Conservation (phyloP, 2,113 vertebrate species). For the Oostethus manadensis region DNA sequence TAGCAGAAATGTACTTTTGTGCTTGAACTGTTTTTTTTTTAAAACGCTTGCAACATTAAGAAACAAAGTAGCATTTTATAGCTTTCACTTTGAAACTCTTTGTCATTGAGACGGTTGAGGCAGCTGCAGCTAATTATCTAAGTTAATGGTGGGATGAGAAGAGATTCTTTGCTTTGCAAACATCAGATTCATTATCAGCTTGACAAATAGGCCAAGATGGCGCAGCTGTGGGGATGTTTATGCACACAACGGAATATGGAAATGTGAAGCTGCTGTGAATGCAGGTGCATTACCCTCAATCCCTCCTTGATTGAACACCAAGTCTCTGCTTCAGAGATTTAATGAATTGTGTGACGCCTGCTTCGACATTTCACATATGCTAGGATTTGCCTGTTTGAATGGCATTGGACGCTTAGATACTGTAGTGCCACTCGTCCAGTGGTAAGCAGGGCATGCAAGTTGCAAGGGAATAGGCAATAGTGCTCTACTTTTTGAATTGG, state of each 20-base stretch:
- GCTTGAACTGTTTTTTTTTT: slow-evolving; percentile 3
- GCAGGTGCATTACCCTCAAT: slow-evolving; percentile 17
- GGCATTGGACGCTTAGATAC: slow-evolving; percentile 16
- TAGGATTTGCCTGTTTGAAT: slow-evolving; percentile 21
- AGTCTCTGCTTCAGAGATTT: slow-evolving; percentile 10
- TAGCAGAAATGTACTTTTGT: neutral
- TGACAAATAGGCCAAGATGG: slow-evolving; percentile 33
- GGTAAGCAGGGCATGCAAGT: slow-evolving; percentile 26
- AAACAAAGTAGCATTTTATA: slow-evolving; percentile 15
- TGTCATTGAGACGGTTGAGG: slow-evolving; percentile 28
- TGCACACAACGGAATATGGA: slow-evolving; percentile 11
- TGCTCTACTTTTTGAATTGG: slow-evolving; percentile 34
- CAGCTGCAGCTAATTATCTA: slow-evolving; percentile 55
- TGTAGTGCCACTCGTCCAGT: slow-evolving; percentile 18
- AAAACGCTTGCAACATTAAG: slow-evolving; percentile 15
- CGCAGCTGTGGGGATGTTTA: slow-evolving; percentile 39
- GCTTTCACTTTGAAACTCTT: slow-evolving; percentile 4
- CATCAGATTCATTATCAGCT: slow-evolving; percentile 42
- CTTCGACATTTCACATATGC: slow-evolving; percentile 10
- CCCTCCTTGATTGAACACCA: slow-evolving; percentile 22
- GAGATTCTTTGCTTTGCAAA: slow-evolving; percentile 44
- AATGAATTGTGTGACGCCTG: slow-evolving; percentile 13
- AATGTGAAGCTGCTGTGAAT: slow-evolving; percentile 21
- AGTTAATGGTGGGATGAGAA: slow-evolving; percentile 40
- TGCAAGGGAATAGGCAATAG: slow-evolving; percentile 28